Conservation (phyloP, 2,888 invertebrate species). For the Nudaria mundana region DNA sequence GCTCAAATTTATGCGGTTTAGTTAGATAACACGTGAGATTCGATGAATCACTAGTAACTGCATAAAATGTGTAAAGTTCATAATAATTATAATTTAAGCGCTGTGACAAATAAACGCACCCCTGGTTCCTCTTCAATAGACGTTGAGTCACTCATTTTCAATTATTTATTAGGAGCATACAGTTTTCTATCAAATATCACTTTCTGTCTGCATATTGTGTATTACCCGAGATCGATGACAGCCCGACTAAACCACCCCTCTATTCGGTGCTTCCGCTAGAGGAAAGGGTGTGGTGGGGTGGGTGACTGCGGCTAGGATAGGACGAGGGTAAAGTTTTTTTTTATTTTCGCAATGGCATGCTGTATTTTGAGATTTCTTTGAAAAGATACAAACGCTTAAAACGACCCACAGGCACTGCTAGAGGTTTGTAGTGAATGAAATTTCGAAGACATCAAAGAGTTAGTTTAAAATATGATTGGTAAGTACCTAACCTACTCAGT, state of each 20-base stretch:
- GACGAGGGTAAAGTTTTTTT: slow-evolving; percentile 8
- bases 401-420: no score
- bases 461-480: no score
- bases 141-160: slow-evolving; percentile 31
- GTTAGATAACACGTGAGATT: slow-evolving; percentile 1
- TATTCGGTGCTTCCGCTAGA: slow-evolving; percentile 31
- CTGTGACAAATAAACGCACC: slow-evolving; percentile 29
- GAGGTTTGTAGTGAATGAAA: no score
- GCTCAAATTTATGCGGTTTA: slow-evolving; percentile 1
- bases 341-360: slow-evolving; percentile 14
- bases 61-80: no score
- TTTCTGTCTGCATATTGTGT: slow-evolving; percentile 18
- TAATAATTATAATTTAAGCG: no score
- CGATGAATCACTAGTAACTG: slow-evolving; percentile 16
- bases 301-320: no score
- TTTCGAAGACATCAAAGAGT: no score
- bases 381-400: no score
- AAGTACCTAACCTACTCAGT: no score
- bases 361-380: slow-evolving; percentile 21
- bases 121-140: slow-evolving; percentile 31
- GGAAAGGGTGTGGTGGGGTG: slow-evolving; percentile 16
- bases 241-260: slow-evolving; percentile 27
- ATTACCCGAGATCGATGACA: slow-evolving; percentile 28
- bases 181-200: slow-evolving; percentile 9
- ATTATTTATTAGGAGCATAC: slow-evolving; percentile 1